Conservation (phyloP, 2,797 vertebrate genomes). For the Cephalopachus bancanus region DNA sequence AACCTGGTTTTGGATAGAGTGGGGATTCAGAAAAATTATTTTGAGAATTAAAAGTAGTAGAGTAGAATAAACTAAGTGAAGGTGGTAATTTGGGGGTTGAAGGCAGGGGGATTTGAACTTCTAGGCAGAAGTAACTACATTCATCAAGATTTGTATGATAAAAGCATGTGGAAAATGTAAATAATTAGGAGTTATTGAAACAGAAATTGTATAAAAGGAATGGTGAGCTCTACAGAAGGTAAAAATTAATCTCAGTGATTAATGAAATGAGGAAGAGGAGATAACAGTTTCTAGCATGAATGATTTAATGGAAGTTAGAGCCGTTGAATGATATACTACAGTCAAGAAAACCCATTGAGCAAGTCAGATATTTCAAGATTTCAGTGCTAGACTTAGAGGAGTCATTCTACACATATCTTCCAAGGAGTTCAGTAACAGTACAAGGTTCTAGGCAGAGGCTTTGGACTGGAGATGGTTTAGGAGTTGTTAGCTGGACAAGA, state of each 20-base stretch:
- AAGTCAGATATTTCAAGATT: background rate
- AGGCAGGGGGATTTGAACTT: background rate
- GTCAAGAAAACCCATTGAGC: background rate
- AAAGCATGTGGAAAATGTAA: background rate
- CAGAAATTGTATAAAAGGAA: background rate
- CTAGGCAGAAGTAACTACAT: background rate
- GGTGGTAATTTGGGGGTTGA: background rate
- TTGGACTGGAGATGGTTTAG: background rate
- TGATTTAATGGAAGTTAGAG: background rate
- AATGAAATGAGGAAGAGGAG: background rate
- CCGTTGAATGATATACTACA: background rate
- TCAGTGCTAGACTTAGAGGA: background rate
- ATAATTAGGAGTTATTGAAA: background rate
- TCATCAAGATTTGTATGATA: background rate
- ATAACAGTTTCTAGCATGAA: background rate
- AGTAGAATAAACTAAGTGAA: background rate
- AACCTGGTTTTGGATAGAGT: background rate
- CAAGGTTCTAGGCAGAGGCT: background rate
- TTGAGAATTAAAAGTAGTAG: background rate
- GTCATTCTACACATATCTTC: accelerated
- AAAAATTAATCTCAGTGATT: background rate
- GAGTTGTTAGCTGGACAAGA: background rate
- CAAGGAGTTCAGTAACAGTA: background rate
- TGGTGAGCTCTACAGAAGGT: background rate
- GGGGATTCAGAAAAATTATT: background rate